Conservation (phyloP, 2,113 vertebrate genomes). For the Ceyx cyanopectus region DNA sequence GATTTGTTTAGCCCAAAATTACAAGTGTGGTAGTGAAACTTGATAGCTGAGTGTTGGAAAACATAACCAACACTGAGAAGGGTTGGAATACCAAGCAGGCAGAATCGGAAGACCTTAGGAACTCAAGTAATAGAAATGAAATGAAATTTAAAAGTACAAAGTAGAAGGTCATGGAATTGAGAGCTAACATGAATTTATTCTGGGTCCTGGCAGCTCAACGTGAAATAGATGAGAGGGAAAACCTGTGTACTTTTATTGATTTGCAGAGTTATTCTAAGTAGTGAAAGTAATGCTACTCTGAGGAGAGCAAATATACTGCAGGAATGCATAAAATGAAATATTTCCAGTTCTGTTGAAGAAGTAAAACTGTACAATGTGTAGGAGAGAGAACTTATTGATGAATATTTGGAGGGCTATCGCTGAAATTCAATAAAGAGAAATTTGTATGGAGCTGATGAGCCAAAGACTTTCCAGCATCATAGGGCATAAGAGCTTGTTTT, state of each 20-base stretch:
- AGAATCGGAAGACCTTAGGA: slow-evolving; percentile 38
- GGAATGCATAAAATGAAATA: neutral
- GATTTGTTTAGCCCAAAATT: slow-evolving; percentile 1
- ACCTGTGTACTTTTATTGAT: slow-evolving; percentile 43
- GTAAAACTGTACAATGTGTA: neutral
- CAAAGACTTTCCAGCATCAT: neutral
- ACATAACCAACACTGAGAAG: neutral
- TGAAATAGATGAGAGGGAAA: slow-evolving; percentile 46
- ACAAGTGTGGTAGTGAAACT: neutral
- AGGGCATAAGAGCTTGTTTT: neutral
- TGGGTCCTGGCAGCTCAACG: slow-evolving; percentile 27
- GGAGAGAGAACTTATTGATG: neutral
- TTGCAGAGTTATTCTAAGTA: slow-evolving; percentile 44
- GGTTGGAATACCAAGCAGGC: slow-evolving; percentile 39
- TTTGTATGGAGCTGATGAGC: neutral
- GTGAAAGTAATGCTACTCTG: neutral
- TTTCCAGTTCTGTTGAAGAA: neutral
- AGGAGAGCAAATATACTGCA: neutral
- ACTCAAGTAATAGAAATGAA: slow-evolving; percentile 59
- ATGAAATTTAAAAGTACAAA: slow-evolving; percentile 61
- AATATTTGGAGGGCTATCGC: neutral
- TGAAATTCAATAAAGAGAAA: neutral
- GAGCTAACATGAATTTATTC: slow-evolving; percentile 49
- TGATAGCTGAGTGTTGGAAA: slow-evolving; percentile 1
- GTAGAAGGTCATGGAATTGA: slow-evolving; percentile 49